Evolutionary conservation across 2,113 vertebrate species (phyloP).

Genomic region (Macheiramphus alcinus): DNA sequence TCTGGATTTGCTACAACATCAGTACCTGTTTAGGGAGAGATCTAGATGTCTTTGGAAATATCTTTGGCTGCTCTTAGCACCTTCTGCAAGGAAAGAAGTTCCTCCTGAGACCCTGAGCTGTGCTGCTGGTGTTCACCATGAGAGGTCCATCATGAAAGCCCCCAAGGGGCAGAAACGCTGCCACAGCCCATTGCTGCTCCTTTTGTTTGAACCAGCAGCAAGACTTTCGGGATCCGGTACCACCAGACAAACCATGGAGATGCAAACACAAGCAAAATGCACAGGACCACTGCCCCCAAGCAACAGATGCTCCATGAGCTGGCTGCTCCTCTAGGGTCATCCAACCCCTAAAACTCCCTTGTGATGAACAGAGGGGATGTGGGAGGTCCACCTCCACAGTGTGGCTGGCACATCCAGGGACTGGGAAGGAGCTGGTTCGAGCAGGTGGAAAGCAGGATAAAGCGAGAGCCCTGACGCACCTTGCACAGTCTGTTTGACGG

Average conservation of each 20-base stretch:
- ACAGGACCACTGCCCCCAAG: too few species aligned
- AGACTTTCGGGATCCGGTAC: not conserved
- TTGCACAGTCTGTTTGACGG: slow-evolving; percentile 50
- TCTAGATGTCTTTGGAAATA: not conserved
- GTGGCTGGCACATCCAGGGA: not conserved
- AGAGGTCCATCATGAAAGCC: accelerated
- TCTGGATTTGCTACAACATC: not conserved
- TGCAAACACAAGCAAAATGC: not conserved
- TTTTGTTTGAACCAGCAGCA: not conserved
- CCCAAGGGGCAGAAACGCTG: not conserved
- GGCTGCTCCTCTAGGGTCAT: not conserved
- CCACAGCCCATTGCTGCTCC: not conserved
- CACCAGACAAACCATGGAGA: not conserved
- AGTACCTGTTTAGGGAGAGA: not conserved
- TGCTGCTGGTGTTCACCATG: not conserved
- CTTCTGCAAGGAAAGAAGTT: not conserved
- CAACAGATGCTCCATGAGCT: not conserved
- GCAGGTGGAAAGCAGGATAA: not conserved
- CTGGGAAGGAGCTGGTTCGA: not conserved
- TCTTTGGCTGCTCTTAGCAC: not conserved
- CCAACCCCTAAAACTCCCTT: not conserved
- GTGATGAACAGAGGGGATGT: not conserved
- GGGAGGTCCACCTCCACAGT: not conserved
- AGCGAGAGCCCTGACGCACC: slow-evolving; percentile 17
- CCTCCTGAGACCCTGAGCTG: not conserved